Conservation (phyloP, 2,797 vertebrate species). For the Tauraco hartlaubi region DNA sequence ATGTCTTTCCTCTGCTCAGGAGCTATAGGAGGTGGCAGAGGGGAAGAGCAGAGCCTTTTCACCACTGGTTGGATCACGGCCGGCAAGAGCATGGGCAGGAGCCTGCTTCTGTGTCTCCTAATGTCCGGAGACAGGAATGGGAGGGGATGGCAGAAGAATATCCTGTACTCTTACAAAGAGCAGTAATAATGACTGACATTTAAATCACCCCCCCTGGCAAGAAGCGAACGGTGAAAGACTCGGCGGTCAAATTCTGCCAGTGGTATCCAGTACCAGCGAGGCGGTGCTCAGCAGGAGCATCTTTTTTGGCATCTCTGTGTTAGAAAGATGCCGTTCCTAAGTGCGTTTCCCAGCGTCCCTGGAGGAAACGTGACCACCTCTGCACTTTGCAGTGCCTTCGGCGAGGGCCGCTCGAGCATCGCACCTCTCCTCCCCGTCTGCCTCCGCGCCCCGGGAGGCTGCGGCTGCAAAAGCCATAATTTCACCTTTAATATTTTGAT, state of each 20-base stretch:
- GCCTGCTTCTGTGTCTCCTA: not conserved
- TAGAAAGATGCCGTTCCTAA: not conserved
- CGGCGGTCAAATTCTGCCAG: not conserved
- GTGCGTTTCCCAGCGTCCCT: not conserved
- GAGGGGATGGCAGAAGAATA: not conserved
- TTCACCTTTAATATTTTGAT: constrained; percentile 29
- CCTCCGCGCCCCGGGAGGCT: not conserved
- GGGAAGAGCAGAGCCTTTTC: not conserved
- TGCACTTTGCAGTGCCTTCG: not conserved
- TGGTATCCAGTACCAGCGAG: fast-evolving
- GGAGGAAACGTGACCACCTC: not conserved
- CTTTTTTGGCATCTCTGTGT: not conserved
- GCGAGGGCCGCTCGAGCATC: not conserved
- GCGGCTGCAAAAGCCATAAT: not conserved
- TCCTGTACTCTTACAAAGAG: not conserved
- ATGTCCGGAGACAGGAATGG: not conserved
- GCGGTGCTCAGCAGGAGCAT: not conserved
- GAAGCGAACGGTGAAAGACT: fast-evolving
- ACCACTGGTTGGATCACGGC: fast-evolving
- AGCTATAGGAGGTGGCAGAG: not conserved
- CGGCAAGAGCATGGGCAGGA: not conserved
- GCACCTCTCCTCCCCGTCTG: not conserved
- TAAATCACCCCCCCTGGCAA: not conserved
- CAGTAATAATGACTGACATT: not conserved
- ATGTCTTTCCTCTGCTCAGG: not conserved